phyloP scores from a whole-genome alignment of 1,140 invertebrate genomes.

The Drosophila erecta region DNA sequence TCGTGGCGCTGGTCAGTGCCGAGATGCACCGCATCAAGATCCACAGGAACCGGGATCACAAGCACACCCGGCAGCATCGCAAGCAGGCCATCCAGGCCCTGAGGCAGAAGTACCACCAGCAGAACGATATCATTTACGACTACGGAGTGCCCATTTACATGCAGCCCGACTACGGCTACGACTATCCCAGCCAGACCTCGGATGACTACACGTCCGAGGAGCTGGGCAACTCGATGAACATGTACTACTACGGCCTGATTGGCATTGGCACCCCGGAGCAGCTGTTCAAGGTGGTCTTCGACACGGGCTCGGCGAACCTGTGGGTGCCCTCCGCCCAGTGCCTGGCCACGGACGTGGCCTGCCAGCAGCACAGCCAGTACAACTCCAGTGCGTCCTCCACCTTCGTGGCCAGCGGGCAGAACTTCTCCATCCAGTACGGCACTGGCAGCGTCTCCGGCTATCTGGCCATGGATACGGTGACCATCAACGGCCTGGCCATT shows the following conservation, averaged over 20 bases:
- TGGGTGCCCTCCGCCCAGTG: constrained; percentile 72
- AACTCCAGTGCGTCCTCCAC: constrained; percentile 67
- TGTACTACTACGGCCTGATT: constrained; percentile 89
- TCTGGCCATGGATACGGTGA: constrained; percentile 68
- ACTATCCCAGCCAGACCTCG: constrained; percentile 16
- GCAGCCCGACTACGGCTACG: constrained; percentile 31
- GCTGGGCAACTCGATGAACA: constrained; percentile 63
- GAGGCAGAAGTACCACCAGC: constrained; percentile 58
- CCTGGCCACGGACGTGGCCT: constrained; percentile 57
- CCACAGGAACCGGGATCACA: constrained; percentile 41
- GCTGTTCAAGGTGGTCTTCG: constrained; percentile 83
- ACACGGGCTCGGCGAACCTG: constrained; percentile 71
- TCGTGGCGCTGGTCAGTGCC: constrained; percentile 51
- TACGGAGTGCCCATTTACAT: constrained; percentile 17
- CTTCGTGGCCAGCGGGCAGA: constrained; percentile 53
- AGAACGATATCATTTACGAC: constrained; percentile 21
- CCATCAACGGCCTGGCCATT: constrained; percentile 88
- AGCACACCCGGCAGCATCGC: constrained; percentile 29
- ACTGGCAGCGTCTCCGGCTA: constrained; percentile 64
- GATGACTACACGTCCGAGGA: constrained; percentile 53
- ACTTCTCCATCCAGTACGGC: constrained; percentile 72
- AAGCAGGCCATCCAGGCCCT: constrained; percentile 34
- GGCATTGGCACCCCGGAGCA: constrained; percentile 96
- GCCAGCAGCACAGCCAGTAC: constrained; percentile 69
- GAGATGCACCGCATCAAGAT: constrained; percentile 64